Evolutionary conservation across 2,888 invertebrate species (phyloP).

Genomic region (Zonitis immaculata): DNA sequence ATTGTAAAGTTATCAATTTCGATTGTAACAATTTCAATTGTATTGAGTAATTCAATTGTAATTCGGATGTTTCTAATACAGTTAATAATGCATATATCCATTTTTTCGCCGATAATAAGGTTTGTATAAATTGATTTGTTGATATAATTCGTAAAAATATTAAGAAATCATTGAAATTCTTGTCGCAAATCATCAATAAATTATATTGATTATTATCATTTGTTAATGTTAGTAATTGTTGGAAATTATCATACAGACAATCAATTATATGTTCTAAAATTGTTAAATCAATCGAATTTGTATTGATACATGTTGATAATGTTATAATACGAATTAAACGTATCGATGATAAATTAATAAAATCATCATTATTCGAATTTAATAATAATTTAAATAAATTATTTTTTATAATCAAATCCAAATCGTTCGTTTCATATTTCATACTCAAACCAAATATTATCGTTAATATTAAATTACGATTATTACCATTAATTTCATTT

Average conservation of each 20-base stretch:
- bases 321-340: slow-evolving; percentile 55
- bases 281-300: slow-evolving; percentile 48
- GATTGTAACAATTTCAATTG: slow-evolving; percentile 51
- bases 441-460: slow-evolving; percentile 56
- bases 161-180: slow-evolving; percentile 53
- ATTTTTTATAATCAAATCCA: slow-evolving; percentile 55
- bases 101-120: slow-evolving; percentile 48
- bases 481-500: slow-evolving; percentile 27
- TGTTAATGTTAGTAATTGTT: slow-evolving; percentile 28
- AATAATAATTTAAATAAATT: slow-evolving; percentile 51
- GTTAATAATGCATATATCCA: slow-evolving; percentile 53
- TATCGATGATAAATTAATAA: slow-evolving; percentile 50
- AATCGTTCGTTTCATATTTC: slow-evolving; percentile 53
- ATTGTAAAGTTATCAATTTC: slow-evolving; percentile 52
- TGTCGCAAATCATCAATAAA: slow-evolving; percentile 38
- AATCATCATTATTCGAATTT: slow-evolving; percentile 37
- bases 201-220: slow-evolving; percentile 20
- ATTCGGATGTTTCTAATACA: slow-evolving; percentile 41
- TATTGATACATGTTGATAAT: slow-evolving; percentile 53
- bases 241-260: slow-evolving; percentile 52
- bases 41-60: slow-evolving; percentile 27
- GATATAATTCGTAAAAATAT: slow-evolving; percentile 55
- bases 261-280: slow-evolving; percentile 53
- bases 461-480: slow-evolving; percentile 49
- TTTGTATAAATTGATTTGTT: slow-evolving; percentile 48